phyloP scores from a whole-genome alignment of 2,888 invertebrate species.

The Drosophila engyochracea region DNA sequence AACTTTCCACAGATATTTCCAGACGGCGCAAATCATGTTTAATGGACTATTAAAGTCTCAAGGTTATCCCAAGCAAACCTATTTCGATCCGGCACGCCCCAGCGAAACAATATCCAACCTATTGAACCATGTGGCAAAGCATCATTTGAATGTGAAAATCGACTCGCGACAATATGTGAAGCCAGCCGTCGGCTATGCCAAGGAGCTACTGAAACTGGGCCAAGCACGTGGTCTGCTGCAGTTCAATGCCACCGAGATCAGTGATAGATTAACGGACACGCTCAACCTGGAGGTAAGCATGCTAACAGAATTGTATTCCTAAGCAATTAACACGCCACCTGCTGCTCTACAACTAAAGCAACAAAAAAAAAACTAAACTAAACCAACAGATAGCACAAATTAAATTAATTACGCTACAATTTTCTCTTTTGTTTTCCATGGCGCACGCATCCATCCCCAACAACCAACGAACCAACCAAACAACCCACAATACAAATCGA shows the following conservation, averaged over 20 bases:
- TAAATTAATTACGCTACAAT: constrained; percentile 71
- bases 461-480: constrained; percentile 15
- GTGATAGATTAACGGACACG: constrained; percentile 91
- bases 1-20: constrained; percentile 87
- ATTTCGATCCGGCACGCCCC: constrained; percentile 89
- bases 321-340: constrained; percentile 25
- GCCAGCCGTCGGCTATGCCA: constrained; percentile 90
- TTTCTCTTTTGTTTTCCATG: constrained; percentile 55
- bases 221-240: constrained; percentile 89
- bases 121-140: constrained; percentile 89
- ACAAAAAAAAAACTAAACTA: constrained; percentile 8
- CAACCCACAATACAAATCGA: constrained; percentile 17
- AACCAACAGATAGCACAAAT: constrained; percentile 59
- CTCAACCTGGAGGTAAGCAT: constrained; percentile 89
- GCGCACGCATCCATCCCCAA: constrained; percentile 39
- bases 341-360: constrained; percentile 1
- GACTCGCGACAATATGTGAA: constrained; percentile 91
- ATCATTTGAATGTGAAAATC: constrained; percentile 90
- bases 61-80: constrained; percentile 90
- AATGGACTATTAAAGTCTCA: constrained; percentile 92
- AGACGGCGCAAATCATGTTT: constrained; percentile 89
- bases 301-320: constrained; percentile 20
- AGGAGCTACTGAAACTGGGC: constrained; percentile 90
- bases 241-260: constrained; percentile 90
- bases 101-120: constrained; percentile 90